Percentiles rank a stretch among this genome's conserved stretches.
Evolutionary conservation across 2,888 invertebrate genomes (phyloP).

Genomic region (Heliconius hortense): DNA sequence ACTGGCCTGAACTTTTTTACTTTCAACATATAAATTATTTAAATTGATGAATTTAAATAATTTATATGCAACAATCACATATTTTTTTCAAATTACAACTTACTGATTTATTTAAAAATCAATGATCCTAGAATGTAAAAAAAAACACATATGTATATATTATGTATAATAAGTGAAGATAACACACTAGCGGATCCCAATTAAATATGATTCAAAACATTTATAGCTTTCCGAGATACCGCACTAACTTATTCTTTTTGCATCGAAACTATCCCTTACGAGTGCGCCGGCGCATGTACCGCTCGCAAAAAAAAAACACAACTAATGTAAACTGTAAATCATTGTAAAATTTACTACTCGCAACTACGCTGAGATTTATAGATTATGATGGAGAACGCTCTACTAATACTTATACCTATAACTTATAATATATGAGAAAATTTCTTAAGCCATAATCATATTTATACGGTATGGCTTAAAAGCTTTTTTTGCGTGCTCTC

Average conservation of each 20-base stretch:
- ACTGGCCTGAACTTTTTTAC: too few relatives aligned
- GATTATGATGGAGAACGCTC: constrained; percentile 35
- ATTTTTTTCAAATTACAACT: too few relatives aligned
- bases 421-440: constrained; percentile 23
- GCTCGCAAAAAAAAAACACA: constrained; percentile 37
- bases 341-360: constrained; percentile 45
- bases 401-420: constrained; percentile 18
- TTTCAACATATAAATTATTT: too few relatives aligned
- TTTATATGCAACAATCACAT: too few relatives aligned
- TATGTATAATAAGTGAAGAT: neutral
- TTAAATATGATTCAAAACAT: constrained; percentile 21
- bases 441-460: constrained; percentile 28
- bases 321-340: constrained; percentile 46
- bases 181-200: neutral
- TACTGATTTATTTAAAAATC: too few relatives aligned
- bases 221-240: constrained; percentile 19
- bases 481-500: constrained; percentile 31
- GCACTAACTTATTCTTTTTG: constrained; percentile 23
- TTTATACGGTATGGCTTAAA: constrained; percentile 26
- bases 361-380: constrained; percentile 47
- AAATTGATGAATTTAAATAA: too few relatives aligned
- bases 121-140: too few relatives aligned
- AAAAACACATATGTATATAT: neutral
- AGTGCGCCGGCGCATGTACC: constrained; percentile 36
- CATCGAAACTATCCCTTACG: constrained; percentile 31